Evolutionary conservation across 2,113 vertebrate genomes (phyloP).

Genomic region (Nannospalax galili): DNA sequence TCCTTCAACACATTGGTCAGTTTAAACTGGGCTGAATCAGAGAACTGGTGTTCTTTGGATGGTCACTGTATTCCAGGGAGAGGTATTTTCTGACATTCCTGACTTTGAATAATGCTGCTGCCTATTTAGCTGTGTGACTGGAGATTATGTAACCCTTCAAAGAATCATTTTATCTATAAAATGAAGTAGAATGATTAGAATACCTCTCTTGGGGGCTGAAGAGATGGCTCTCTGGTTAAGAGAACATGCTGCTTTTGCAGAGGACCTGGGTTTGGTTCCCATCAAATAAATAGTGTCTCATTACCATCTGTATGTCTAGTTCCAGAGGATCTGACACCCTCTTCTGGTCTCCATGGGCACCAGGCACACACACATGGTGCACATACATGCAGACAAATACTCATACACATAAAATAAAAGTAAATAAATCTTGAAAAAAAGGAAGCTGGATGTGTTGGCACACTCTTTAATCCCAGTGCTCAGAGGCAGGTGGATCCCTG

Average conservation of each 20-base stretch:
- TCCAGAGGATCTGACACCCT: background rate
- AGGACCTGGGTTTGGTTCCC: no score
- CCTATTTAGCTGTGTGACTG: background rate
- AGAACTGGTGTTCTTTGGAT: background rate
- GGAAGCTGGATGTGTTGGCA: background rate
- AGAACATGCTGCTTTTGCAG: background rate
- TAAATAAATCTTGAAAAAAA: background rate
- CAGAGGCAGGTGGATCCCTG: background rate
- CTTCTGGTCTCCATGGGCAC: background rate
- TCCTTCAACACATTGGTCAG: background rate
- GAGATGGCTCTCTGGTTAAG: background rate
- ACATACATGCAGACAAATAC: no score
- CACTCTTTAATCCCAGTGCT: background rate
- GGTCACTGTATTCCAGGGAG: background rate
- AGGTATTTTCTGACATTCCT: background rate
- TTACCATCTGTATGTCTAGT: background rate
- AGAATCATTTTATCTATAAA: conserved; percentile 24
- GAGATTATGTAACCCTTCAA: background rate
- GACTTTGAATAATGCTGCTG: background rate
- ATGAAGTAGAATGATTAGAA: background rate
- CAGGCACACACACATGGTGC: background rate
- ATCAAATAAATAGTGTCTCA: no score
- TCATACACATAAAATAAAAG: background rate
- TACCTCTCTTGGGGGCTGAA: background rate
- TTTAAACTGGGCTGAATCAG: background rate